Evolutionary conservation across 1,140 invertebrate genomes (phyloP), one percentile per base, ranked within the genome.

Genomic region (Idris sp.): DNA sequence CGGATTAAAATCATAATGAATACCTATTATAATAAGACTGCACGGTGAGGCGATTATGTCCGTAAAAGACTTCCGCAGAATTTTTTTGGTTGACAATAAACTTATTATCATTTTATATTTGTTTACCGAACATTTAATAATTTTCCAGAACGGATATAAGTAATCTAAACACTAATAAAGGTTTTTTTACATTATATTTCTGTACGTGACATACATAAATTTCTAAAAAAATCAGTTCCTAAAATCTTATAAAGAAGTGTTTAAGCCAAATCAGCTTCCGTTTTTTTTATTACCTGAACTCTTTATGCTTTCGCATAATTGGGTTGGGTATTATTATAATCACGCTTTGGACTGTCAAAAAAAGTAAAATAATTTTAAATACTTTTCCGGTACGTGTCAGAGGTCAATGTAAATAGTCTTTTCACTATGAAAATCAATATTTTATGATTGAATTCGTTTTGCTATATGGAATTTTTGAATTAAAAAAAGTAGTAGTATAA

Each of bases 1-100:
- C 74, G 53, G 67, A 76, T 71, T 76, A 69, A 38, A 51, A 71
- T 65, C 44, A 69, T 69, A 69, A 75, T 69, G 51, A 69, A 69
- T 75, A 53, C 38, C 30, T 43, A 56, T 75, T 69, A 74, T 67
- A 67, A 48, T 67, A 59, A 48, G 30, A 69, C 65, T 75, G 65
- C 73, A 51, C 69, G 73, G 53, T 59, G 46, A 38, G 40, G 58
- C n/a, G 44, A 68, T 68, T 74, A 58, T 64, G 51, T 49, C 30
- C 30, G 36, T n/a, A 51, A 49, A 49, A 36, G 10, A 30, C 30
- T 35, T 56, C 31, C 31, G 16, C 43, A 54, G 33, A 59, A 19
- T 68, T 62, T 68, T 62, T 49, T 25, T 61, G 19, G 64, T 43
- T 65, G 58, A 65, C 51, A 68, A 30, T 10, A 54, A 58, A 62